phyloP scores from a whole-genome alignment of 2,113 vertebrate genomes.

The Mirounga angustirostris region DNA sequence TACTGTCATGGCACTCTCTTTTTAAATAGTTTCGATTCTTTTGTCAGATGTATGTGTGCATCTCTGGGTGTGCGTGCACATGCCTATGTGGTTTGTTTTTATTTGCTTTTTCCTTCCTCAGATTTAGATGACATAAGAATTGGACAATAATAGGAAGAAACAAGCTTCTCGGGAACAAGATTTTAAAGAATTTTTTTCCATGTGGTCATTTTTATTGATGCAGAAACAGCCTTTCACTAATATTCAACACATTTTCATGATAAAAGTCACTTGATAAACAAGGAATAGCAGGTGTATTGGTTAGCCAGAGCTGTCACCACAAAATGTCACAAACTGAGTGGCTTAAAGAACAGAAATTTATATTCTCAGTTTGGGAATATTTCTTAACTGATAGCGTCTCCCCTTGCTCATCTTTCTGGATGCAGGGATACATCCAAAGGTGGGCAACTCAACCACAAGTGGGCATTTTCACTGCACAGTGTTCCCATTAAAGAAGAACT shows the following conservation, averaged over 20 bases:
- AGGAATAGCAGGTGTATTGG: not conserved
- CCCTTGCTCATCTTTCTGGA: not conserved
- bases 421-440: not conserved
- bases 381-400: not conserved
- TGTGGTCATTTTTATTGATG: not conserved
- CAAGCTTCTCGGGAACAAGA: not conserved
- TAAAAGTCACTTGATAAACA: not conserved
- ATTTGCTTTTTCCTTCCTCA: slow-evolving; percentile 48
- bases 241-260: not conserved
- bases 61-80: not conserved
- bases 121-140: not conserved
- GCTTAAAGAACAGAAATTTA: not conserved
- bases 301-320: not conserved
- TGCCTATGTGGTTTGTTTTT: not conserved
- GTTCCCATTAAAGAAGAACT: slow-evolving; percentile 6
- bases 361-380: not conserved
- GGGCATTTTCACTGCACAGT: not conserved
- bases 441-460: not conserved
- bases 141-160: not conserved
- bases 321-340: not conserved
- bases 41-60: not conserved
- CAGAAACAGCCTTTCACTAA: not conserved
- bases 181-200: not conserved
- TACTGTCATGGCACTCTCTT: not conserved
- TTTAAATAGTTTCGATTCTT: not conserved